A percentile compares a stretch with the other conserved stretches of the same genome.
Evolutionary conservation across 2,888 invertebrate genomes (phyloP).

Genomic region (Elegia similella): DNA sequence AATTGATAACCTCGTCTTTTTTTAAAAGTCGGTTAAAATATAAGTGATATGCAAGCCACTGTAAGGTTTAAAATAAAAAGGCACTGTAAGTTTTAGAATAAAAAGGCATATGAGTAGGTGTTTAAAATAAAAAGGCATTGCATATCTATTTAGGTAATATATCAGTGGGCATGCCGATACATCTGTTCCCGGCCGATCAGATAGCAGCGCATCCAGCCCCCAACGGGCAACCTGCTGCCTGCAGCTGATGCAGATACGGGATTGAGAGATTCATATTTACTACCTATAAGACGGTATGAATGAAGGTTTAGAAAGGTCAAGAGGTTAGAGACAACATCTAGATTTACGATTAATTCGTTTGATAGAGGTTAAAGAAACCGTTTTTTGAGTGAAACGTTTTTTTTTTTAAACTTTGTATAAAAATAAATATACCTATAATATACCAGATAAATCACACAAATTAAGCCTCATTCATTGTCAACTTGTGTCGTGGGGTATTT

Average conservation of each 20-base stretch:
- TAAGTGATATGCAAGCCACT: no score
- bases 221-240: constrained; percentile 5
- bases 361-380: no score
- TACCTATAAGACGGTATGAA: neutral
- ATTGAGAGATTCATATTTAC: constrained; percentile 13
- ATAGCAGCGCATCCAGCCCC: neutral
- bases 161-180: neutral
- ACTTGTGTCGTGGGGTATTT: neutral
- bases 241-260: neutral
- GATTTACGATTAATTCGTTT: no score
- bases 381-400: no score
- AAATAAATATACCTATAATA: no score
- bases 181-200: neutral
- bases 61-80: no score
- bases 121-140: neutral
- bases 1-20: no score
- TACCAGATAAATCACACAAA: neutral
- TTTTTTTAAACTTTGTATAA: no score
- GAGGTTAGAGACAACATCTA: neutral
- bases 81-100: no score
- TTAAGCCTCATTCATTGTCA: neutral
- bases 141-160: neutral
- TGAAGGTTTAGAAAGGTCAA: neutral
- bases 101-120: no score
- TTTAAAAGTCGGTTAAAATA: no score